A percentile compares a stretch with the other conserved stretches of the same genome.
Conservation (phyloP, 2,113 vertebrate genomes). For the Halcyon malimbica region DNA sequence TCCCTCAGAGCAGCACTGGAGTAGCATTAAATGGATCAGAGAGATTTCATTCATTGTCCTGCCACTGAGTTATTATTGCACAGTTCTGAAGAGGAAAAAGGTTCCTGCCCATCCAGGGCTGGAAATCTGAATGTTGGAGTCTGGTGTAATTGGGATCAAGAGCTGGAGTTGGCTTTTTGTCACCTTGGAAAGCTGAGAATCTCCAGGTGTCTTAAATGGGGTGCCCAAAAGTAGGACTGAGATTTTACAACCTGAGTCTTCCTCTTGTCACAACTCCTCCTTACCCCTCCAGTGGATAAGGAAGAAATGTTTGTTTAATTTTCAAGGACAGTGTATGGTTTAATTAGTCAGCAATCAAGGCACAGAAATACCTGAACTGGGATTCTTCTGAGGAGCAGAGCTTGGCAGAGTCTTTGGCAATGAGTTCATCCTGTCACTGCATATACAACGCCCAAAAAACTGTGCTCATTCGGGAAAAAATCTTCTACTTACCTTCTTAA, state of each 20-base stretch:
- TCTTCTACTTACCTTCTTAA: background rate
- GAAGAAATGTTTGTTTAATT: background rate
- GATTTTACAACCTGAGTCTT: background rate
- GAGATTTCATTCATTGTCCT: background rate
- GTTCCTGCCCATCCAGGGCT: background rate
- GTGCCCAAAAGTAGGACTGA: background rate
- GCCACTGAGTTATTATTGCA: background rate
- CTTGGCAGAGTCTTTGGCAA: background rate
- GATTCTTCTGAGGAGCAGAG: background rate
- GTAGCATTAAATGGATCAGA: background rate
- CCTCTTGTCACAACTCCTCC: background rate
- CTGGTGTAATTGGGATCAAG: background rate
- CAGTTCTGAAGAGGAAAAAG: background rate
- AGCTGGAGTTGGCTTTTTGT: background rate
- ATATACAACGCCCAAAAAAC: background rate
- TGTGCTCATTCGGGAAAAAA: rapidly evolving
- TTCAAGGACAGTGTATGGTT: background rate
- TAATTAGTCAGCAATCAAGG: background rate
- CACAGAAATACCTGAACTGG: background rate
- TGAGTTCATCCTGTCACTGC: background rate
- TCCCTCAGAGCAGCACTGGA: background rate
- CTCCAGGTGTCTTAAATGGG: background rate
- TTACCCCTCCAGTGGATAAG: background rate
- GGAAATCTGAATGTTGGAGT: background rate
- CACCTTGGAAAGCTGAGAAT: background rate